These are phyloP conservation scores for Platycercus adscitus DNA, from an alignment of 2,113 vertebrate species.

Conservation along the genomic window DNA sequence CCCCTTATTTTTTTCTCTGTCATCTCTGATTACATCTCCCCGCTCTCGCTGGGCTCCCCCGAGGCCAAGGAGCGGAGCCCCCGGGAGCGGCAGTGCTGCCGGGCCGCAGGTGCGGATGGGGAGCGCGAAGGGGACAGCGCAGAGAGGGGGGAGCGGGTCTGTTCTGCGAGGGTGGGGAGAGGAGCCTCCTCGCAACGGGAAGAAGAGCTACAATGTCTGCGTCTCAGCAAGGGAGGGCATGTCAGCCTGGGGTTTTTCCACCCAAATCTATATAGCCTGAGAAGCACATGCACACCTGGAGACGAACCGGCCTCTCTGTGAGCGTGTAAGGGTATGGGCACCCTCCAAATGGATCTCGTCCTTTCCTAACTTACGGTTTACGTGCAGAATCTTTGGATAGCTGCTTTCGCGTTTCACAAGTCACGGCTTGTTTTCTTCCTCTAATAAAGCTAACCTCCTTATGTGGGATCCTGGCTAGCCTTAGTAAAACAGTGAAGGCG, in stretches of 20 bases:
- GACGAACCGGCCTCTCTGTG: no score
- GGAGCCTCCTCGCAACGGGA: background rate
- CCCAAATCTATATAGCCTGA: background rate
- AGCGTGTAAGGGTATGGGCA: background rate
- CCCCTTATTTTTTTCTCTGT: constrained; percentile 49
- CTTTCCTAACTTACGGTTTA: background rate
- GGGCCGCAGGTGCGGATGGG: constrained; percentile 52
- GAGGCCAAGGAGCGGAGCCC: constrained; percentile 38
- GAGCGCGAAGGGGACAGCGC: background rate
- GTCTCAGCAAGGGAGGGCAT: background rate
- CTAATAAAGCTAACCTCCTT: background rate
- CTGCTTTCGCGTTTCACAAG: background rate
- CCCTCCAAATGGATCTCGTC: background rate
- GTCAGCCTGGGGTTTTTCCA: constrained; percentile 3
- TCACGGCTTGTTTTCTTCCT: background rate
- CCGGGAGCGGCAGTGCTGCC: background rate
- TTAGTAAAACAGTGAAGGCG: background rate
- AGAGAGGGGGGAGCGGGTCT: background rate
- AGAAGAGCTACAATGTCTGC: background rate
- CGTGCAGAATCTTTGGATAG: background rate
- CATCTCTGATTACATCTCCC: constrained; percentile 57
- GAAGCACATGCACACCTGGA: background rate
- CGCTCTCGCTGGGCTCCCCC: constrained; percentile 61
- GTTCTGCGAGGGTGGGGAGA: background rate
- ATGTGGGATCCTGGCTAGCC: background rate